Percentiles rank a stretch among this genome's conserved stretches.
These are phyloP conservation scores for silkworm (Bombyx mori) DNA, from an alignment of 1,140 invertebrate species.

Conservation along the genomic window ASM3026992v2 NC_085125.1:4768001-4768500, in stretches of 20 bases:
- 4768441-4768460: neutral
- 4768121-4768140: too few species aligned
- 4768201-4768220: slow-evolving; percentile 10
- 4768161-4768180: too few species aligned
- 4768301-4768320: slow-evolving; percentile 57
- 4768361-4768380: slow-evolving; percentile 69
- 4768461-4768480: neutral
- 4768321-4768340: slow-evolving; percentile 57
- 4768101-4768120: too few species aligned
- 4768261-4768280: slow-evolving; percentile 74
- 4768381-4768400: neutral
- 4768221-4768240: slow-evolving; percentile 64
- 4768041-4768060: too few species aligned
- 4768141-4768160: too few species aligned
- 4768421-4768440: neutral
- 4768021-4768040: too few species aligned
- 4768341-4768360: slow-evolving; percentile 64
- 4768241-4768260: slow-evolving; percentile 61
- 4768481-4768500: neutral
- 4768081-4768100: too few species aligned
- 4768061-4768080: too few species aligned
- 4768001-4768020: too few species aligned
- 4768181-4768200: neutral
- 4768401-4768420: neutral
- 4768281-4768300: slow-evolving; percentile 65